phyloP scores from a whole-genome alignment of 92 coral and sea anemone species.

The Porites lobata region DNA sequence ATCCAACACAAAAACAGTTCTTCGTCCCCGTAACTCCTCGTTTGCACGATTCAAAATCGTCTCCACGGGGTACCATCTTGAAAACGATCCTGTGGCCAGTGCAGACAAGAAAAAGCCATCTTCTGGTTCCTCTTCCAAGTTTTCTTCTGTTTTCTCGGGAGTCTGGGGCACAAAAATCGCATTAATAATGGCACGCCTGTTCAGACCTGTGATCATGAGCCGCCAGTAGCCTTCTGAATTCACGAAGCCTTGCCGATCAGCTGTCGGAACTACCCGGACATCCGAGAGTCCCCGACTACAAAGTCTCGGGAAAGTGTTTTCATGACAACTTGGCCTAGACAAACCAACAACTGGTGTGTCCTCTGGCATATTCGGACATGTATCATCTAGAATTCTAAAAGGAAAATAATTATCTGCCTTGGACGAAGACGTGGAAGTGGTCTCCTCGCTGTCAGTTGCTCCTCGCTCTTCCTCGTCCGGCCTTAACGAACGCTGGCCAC shows the following conservation, averaged over 20 bases:
- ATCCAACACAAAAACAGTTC: constrained; percentile 62
- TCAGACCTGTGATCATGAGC: constrained; percentile 61
- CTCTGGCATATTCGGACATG: constrained; percentile 1
- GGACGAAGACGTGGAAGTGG: neutral
- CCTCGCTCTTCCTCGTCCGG: neutral
- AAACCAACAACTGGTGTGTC: constrained; percentile 34
- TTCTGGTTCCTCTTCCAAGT: neutral
- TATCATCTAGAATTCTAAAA: constrained; percentile 41
- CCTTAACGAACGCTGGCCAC: neutral
- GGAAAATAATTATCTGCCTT: constrained; percentile 39
- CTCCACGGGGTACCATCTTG: constrained; percentile 27
- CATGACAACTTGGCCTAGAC: constrained; percentile 26
- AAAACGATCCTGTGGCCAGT: constrained; percentile 39
- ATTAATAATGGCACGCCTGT: constrained; percentile 58
- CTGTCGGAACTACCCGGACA: constrained; percentile 39
- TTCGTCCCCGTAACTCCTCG: constrained; percentile 46
- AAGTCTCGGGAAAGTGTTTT: constrained; percentile 32
- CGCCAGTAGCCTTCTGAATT: constrained; percentile 64
- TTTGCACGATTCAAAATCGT: constrained; percentile 49
- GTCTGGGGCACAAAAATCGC: constrained; percentile 62
- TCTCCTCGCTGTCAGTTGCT: neutral
- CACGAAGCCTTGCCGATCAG: constrained; percentile 63
- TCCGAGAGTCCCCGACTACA: constrained; percentile 47
- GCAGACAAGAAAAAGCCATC: constrained; percentile 57
- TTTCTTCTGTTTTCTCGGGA: neutral